Percentiles rank a stretch among this genome's conserved stretches.
Conservation (phyloP, 2,797 vertebrate genomes). For the Sylvilagus floridanus region DNA sequence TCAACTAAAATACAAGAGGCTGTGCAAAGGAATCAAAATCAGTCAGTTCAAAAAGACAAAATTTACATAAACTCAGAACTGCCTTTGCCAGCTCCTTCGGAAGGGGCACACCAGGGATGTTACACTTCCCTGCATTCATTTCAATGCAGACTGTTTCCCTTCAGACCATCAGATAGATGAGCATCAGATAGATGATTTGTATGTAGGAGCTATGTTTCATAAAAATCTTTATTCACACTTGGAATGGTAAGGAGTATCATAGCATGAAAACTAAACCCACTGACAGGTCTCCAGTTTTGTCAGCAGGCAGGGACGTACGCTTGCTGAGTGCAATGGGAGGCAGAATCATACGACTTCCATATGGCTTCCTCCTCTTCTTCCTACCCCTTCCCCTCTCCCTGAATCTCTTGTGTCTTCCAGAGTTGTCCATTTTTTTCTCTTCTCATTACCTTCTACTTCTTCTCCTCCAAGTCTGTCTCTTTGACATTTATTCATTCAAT, state of each 20-base stretch:
- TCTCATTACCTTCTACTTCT: neutral
- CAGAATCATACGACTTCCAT: neutral
- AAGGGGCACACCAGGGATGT: neutral
- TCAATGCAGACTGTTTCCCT: neutral
- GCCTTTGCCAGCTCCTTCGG: neutral
- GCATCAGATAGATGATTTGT: neutral
- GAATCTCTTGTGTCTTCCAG: neutral
- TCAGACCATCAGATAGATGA: neutral
- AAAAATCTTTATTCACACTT: neutral
- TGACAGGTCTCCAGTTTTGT: neutral
- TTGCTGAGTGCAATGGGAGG: neutral
- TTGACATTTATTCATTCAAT: neutral
- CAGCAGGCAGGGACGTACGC: neutral
- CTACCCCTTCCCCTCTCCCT: neutral
- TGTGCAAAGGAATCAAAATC: neutral
- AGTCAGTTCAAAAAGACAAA: slow-evolving; percentile 40
- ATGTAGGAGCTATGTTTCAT: neutral
- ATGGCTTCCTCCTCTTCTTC: neutral
- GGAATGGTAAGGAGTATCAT: neutral
- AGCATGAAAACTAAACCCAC: neutral
- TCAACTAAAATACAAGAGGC: slow-evolving; percentile 1
- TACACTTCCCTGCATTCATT: neutral
- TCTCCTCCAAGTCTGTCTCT: neutral
- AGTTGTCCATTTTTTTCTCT: neutral
- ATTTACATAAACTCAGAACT: slow-evolving; percentile 4